Evolutionary conservation across 2,113 vertebrate species (phyloP), one percentile per base, ranked within the genome.

Genomic region (Fregetta grallaria): DNA sequence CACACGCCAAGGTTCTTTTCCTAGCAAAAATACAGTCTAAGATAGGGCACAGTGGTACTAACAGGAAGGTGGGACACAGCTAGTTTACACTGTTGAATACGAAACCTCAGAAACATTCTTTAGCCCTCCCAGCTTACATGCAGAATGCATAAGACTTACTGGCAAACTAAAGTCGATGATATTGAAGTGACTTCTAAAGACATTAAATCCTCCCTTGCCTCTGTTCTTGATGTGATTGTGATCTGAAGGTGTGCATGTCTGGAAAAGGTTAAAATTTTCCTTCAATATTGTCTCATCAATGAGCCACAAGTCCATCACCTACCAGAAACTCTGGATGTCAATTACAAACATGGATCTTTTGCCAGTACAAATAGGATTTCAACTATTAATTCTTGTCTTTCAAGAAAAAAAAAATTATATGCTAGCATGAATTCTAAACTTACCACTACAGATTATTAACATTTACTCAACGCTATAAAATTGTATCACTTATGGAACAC

Each of bases 391-490:
- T 66, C 47, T 38, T 65, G 21, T 65, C 32, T 42, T 77, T 71
- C 40, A 45, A 70, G 40, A 90, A 71, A 50, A 6, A 44, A 77
- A 30, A 86, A 73, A 70, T 23, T 20, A 42, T 29, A 88, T 29
- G 13, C 23, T 81, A 89, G 29, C 29, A 52, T 45, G 9, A 89
- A 81, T 85, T 94, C 72, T 88, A 72, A 92, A 83, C 21, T 65
- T 84, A 70, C 11, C 36, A 56, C 22, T 67, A 53, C 16, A 72
- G 66, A 81, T 95, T 86, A 90, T 71, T 88, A 90, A 88, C 32
- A 34, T 89, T 94, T 92, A 86, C 55, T 92, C 40, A 63, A 27
- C 80, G 47, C n/a, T 89, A 59, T 70, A 84, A 92, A 80, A 94
- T 59, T 12, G 3, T 67, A 88, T 42, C 32, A 83, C 67, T 93